phyloP scores from a whole-genome alignment of 2,797 vertebrate genomes.

The Cyprinella venusta region DNA sequence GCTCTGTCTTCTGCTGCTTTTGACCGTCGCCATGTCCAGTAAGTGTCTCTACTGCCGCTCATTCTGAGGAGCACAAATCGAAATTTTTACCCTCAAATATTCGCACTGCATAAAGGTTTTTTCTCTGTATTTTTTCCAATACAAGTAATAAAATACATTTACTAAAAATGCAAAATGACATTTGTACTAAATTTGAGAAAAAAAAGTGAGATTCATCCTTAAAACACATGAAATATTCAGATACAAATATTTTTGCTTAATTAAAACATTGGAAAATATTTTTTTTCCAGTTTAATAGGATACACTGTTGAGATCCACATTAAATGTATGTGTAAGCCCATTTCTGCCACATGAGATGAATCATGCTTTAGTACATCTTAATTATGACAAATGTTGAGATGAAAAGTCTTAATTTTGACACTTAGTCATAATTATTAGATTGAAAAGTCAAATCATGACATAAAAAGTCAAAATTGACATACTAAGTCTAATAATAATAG shows the following conservation, averaged over 20 bases:
- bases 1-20: slow-evolving; percentile 82
- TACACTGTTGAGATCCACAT: neutral
- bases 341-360: neutral
- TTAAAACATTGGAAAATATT: neutral
- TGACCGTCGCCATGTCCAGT: slow-evolving; percentile 76
- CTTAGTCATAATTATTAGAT: neutral
- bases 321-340: neutral
- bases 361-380: neutral
- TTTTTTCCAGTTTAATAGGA: neutral
- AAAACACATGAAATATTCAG: neutral
- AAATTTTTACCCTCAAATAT: neutral
- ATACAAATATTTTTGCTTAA: neutral
- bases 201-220: neutral
- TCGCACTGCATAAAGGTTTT: neutral
- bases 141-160: neutral
- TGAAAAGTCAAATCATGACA: neutral
- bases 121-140: neutral
- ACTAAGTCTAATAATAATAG: no score
- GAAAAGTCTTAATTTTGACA: neutral
- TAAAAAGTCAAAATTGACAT: neutral
- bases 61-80: neutral
- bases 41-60: slow-evolving; percentile 71
- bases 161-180: neutral
- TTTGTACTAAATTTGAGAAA: neutral
- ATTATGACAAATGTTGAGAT: neutral